phyloP scores from a whole-genome alignment of 2,113 vertebrate genomes.

The Proterorhinus semilunaris region DNA sequence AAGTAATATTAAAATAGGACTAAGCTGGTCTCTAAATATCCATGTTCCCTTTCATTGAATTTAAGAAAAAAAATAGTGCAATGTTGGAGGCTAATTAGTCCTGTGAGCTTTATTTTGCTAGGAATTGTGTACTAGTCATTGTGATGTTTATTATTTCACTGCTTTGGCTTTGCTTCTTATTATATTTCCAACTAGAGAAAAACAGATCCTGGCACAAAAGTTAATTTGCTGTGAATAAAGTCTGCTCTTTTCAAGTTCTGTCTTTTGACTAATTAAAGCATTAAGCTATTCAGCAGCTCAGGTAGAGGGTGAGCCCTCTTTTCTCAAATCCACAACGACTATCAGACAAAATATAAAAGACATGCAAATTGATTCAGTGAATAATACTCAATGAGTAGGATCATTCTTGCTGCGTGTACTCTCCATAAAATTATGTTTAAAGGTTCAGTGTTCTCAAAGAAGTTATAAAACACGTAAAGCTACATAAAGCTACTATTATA shows the following conservation, averaged over 20 bases:
- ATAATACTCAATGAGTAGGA: constrained; percentile 19
- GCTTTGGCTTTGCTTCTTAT: background rate
- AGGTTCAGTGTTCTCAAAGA: constrained; percentile 1
- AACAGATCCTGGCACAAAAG: background rate
- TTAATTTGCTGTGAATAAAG: constrained; percentile 11
- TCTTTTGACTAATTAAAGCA: constrained; percentile 27
- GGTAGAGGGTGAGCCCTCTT: constrained; percentile 6
- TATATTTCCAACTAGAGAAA: background rate
- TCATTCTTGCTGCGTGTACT: constrained; percentile 1
- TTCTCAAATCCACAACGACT: constrained; percentile 21
- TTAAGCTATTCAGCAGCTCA: background rate
- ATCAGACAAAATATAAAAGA: constrained; percentile 9
- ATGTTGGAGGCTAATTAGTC: background rate
- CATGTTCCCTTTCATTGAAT: background rate
- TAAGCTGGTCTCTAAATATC: background rate
- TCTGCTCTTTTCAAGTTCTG: constrained; percentile 18
- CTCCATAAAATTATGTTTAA: background rate
- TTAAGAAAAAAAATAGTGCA: constrained; percentile 3
- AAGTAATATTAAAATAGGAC: too few species aligned
- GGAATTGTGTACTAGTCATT: background rate
- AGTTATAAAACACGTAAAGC: background rate
- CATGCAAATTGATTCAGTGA: constrained; percentile 15
- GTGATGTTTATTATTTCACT: background rate
- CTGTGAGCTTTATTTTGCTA: background rate
- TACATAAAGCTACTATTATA: background rate